A percentile compares a stretch with the other conserved stretches of the same genome.
Evolutionary conservation across 92 coral and sea anemone genomes (phyloP).

Genomic region (Nematostella vectensis): DNA sequence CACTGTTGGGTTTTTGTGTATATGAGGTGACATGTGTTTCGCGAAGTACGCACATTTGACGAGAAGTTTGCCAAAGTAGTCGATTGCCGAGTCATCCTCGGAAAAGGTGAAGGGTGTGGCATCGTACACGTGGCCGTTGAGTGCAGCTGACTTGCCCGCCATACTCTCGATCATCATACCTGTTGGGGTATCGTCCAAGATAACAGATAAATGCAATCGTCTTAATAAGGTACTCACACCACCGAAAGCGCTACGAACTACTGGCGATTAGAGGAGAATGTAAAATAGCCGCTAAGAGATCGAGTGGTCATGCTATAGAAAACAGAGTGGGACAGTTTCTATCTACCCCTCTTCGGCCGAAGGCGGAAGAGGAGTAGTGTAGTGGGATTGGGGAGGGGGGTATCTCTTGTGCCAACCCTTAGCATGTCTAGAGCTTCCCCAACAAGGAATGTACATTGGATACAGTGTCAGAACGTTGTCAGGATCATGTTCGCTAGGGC

Average conservation of each 20-base stretch:
- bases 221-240: no score
- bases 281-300: no score
- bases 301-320: no score
- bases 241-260: no score
- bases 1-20: slow-evolving; percentile 13
- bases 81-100: slow-evolving; percentile 88
- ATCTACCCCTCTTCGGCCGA: no score
- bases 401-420: no score
- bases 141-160: slow-evolving; percentile 94
- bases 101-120: slow-evolving; percentile 96
- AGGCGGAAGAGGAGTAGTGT: no score
- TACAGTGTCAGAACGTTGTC: slow-evolving; percentile 35
- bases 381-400: no score
- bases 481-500: slow-evolving; percentile 43
- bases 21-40: not conserved
- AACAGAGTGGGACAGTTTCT: no score
- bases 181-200: slow-evolving; percentile 1
- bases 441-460: no score
- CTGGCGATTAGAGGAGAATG: no score
- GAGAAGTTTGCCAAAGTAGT: slow-evolving; percentile 84
- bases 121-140: slow-evolving; percentile 83
- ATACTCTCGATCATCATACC: slow-evolving; percentile 99
- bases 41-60: slow-evolving; percentile 45
- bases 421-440: no score
- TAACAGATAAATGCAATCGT: not conserved